Conservation (phyloP, 1,140 invertebrate genomes). For the Leucophenga varia region DNA sequence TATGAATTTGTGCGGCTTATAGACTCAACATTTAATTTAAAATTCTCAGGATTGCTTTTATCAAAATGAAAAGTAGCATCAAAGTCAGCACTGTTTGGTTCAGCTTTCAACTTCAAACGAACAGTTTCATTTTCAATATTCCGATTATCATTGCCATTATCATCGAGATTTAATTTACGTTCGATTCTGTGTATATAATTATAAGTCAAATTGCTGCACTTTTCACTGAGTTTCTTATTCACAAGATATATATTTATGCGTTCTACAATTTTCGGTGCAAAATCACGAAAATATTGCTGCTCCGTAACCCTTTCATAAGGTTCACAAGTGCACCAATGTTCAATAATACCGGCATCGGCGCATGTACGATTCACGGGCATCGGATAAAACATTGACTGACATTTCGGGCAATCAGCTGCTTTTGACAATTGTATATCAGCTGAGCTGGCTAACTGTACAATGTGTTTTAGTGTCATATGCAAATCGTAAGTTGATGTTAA, state of each 20-base stretch:
- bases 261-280: slow-evolving; percentile 55
- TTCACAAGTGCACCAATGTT: slow-evolving; percentile 78
- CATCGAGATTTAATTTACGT: slow-evolving; percentile 15
- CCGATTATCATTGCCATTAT: slow-evolving; percentile 7
- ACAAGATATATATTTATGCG: slow-evolving; percentile 54
- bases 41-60: slow-evolving; percentile 18
- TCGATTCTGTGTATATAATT: slow-evolving; percentile 29
- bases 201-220: slow-evolving; percentile 28
- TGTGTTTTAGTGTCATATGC: slow-evolving; percentile 65
- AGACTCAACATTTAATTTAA: slow-evolving; percentile 39
- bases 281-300: slow-evolving; percentile 42
- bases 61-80: slow-evolving; percentile 61
- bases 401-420: slow-evolving; percentile 60
- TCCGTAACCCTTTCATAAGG: slow-evolving; percentile 55
- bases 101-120: slow-evolving; percentile 31
- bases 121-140: slow-evolving; percentile 17
- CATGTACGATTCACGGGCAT: slow-evolving; percentile 69
- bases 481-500: slow-evolving; percentile 82
- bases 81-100: slow-evolving; percentile 58
- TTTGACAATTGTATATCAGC: slow-evolving; percentile 5
- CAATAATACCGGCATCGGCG: slow-evolving; percentile 66
- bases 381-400: slow-evolving; percentile 67
- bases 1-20: slow-evolving; percentile 68
- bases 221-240: slow-evolving; percentile 22
- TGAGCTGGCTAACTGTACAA: slow-evolving; percentile 42